Conservation (phyloP, 2,113 vertebrate genomes). For the Lethenteron camtschaticum region DNA sequence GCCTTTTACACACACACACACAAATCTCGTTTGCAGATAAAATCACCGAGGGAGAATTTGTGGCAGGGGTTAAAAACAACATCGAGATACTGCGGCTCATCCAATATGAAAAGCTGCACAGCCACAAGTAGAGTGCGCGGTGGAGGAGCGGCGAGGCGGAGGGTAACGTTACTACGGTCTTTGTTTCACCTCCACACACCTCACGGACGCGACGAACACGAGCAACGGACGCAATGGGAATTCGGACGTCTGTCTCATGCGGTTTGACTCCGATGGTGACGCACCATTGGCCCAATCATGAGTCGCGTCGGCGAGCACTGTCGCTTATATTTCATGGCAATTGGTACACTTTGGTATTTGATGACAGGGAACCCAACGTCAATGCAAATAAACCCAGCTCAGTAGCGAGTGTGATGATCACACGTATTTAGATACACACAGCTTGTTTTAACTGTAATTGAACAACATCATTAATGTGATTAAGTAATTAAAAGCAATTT, state of each 20-base stretch:
- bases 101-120: conserved; percentile 51
- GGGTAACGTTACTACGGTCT: conserved; percentile 26
- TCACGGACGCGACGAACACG: neutral
- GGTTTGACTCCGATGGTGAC: neutral
- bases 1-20: conserved; percentile 7
- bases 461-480: neutral
- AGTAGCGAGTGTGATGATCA: too few species aligned
- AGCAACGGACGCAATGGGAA: neutral
- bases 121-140: conserved; percentile 9
- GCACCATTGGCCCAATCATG: too few species aligned
- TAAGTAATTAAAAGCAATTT: conserved; percentile 5
- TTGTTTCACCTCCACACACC: neutral
- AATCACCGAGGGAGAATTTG: conserved; percentile 54
- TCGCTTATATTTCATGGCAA: too few species aligned
- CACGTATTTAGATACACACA: too few species aligned
- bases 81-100: conserved; percentile 59
- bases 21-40: conserved; percentile 31
- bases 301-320: too few species aligned
- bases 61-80: conserved; percentile 54
- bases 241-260: neutral
- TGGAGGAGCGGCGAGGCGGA: conserved; percentile 45
- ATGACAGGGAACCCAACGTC: too few species aligned
- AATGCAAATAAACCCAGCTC: too few species aligned
- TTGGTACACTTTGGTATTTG: too few species aligned
- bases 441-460: too few species aligned